Evolutionary conservation across 2,113 vertebrate species (phyloP), one percentile per base, ranked within the genome.

Genomic region (Pomatostomus ruficeps): DNA sequence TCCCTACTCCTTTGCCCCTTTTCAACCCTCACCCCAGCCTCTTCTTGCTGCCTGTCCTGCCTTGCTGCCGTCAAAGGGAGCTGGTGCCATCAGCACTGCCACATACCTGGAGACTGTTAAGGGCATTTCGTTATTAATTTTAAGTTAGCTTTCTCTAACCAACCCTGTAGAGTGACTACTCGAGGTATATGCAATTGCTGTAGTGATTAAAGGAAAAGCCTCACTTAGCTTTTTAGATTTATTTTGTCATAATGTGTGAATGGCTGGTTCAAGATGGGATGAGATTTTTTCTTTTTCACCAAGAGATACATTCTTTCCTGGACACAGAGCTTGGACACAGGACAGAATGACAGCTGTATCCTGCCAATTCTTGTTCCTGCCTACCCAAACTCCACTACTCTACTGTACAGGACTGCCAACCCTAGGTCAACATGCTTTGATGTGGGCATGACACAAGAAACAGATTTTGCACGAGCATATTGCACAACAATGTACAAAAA

Each of bases 61-160:
- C 65, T 14, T 5, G 29, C 49, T 22, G 46, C 63, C 38, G 0
- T 13, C 12, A 0, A 20, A 29, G 52, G n/a, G 33, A 38, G 31
- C 26, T 12, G 89, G 59, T 3, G 10, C 33, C 52, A 3, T 28
- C 81, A 19, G 89, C 36, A 1, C 76, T 12, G 51, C 55, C 67
- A 33, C 55, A 10, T 0, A 0, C 48, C 21, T 7, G 1, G 31
- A 36, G 28, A 57, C 71, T 21, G 33, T 16, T 83, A 66, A 51
- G 61, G 65, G 11, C 65, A 78, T 74, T 83, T 88, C 89, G 67
- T 89, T 88, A 63, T 40, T 86, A 63, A 28, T n/a, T 77, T 46
- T 66, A 74, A 62, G 63, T 90, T 67, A 61, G 43, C 59, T 77
- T 84, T 59, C 65, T 86, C 61, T 71, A 52, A 14, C 31, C 63